phyloP scores from a whole-genome alignment of 2,113 vertebrate genomes.

The Amphilophus citrinellus region DNA sequence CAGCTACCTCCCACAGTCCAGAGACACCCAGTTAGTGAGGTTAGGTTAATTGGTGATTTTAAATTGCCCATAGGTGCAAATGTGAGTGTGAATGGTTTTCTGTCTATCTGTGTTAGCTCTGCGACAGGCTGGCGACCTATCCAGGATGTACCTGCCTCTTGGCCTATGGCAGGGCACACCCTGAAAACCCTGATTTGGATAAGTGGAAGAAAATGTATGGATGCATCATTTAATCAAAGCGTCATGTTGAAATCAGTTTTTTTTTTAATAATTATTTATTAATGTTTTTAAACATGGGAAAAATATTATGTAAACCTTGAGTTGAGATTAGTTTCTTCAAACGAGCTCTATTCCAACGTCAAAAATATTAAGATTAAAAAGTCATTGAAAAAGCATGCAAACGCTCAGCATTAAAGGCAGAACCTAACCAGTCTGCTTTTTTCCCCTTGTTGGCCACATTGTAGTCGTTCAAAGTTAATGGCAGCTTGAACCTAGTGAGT shows the following conservation, averaged over 20 bases:
- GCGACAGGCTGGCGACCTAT: too few species aligned
- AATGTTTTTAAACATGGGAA: background rate
- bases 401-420: background rate
- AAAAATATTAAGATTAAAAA: background rate
- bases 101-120: too few species aligned
- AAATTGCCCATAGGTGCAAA: too few species aligned
- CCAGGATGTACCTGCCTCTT: too few species aligned
- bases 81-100: too few species aligned
- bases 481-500: background rate
- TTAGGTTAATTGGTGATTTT: too few species aligned
- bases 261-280: background rate
- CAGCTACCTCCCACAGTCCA: too few species aligned
- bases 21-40: too few species aligned
- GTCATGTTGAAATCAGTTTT: background rate
- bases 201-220: too few species aligned
- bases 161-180: too few species aligned
- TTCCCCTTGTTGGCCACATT: background rate
- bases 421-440: background rate
- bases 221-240: too few species aligned
- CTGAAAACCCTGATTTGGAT: too few species aligned
- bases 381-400: background rate
- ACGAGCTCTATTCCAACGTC: background rate
- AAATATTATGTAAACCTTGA: background rate
- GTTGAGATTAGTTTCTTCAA: background rate
- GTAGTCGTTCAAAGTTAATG: background rate